Base-by-base conservation (phyloP, 2,888 invertebrate genomes). In the Cremastinae sp. region DNA sequence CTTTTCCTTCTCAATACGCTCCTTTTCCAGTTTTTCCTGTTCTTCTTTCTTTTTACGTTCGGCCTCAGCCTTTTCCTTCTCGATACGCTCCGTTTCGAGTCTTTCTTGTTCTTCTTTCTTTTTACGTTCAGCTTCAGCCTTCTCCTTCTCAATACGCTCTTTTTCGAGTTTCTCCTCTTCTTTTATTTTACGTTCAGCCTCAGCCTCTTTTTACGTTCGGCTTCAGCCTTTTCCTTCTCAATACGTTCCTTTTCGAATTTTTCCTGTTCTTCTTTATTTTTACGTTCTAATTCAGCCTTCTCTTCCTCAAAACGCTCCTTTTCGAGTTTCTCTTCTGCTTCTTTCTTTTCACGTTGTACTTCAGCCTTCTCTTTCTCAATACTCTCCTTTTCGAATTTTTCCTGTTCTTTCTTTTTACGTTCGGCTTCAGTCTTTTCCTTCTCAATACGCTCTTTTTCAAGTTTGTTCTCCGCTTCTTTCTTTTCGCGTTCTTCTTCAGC, bases 201-300 rank as follows among this genome's bases (percentile, higher is more conserved):
- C n/a, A n/a, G n/a, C n/a, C 69, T 75, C 5, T 75, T 74, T 4
- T 56, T 80, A 43, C 84, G 81, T 47, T 84, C 85, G 65, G 88
- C 84, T 77, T 90, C 89, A 72, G 78, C 79, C 20, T 73, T 66
- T 66, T 79, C 82, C n/a, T n/a, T n/a, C n/a, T n/a, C n/a, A n/a
- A n/a, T n/a, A n/a, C n/a, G n/a, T n/a, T n/a, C n/a, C n/a, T n/a
- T n/a, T n/a, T n/a, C n/a, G n/a, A n/a, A n/a, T n/a, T n/a, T n/a
- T n/a, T n/a, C n/a, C n/a, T n/a, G n/a, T n/a, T n/a, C n/a, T n/a
- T n/a, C n/a, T n/a, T n/a, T n/a, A n/a, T n/a, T n/a, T n/a, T n/a
- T n/a, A n/a, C n/a, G n/a, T n/a, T n/a, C n/a, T n/a, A n/a, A n/a
- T n/a, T 58, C 69, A 5, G 14, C 14, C n/a, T 69, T 61, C 8